Percentiles rank a stretch among this genome's conserved stretches.
These are phyloP conservation scores for Beris morrisii DNA, from an alignment of 2,888 invertebrate species.

Conservation along the genomic window DNA sequence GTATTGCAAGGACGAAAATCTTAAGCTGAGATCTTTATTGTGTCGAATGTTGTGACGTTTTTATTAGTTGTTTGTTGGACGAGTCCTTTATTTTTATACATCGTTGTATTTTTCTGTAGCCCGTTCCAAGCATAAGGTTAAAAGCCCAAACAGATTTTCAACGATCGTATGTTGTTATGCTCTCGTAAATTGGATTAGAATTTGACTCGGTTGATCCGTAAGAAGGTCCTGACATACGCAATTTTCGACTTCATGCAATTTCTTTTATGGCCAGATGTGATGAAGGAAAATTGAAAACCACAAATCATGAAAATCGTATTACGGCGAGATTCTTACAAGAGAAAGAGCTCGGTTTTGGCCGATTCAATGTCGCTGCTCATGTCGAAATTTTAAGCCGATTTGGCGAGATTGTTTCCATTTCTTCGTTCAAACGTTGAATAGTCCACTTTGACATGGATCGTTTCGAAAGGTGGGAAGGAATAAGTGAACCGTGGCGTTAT, in stretches of 20 bases:
- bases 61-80: slow-evolving; percentile 50
- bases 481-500: slow-evolving; percentile 8
- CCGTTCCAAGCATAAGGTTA: slow-evolving; percentile 11
- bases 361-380: slow-evolving; percentile 24
- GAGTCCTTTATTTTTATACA: slow-evolving; percentile 23
- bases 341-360: slow-evolving; percentile 1
- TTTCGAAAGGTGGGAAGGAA: slow-evolving; percentile 17
- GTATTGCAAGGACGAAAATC: slow-evolving; percentile 39
- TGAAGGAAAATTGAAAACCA: slow-evolving; percentile 41
- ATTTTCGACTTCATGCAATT: slow-evolving; percentile 35
- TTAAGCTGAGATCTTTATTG: slow-evolving; percentile 44
- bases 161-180: slow-evolving; percentile 41
- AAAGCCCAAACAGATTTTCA: slow-evolving; percentile 9
- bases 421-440: slow-evolving; percentile 1
- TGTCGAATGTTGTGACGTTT: slow-evolving; percentile 48
- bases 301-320: slow-evolving; percentile 42
- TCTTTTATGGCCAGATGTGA: slow-evolving; percentile 36
- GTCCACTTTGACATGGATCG: slow-evolving; percentile 9
- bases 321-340: slow-evolving; percentile 12
- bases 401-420: slow-evolving; percentile 15
- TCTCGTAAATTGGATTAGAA: slow-evolving; percentile 49
- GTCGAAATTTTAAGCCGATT: slow-evolving; percentile 31
- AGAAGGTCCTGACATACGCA: background rate
- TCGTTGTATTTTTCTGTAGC: background rate
- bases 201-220: slow-evolving; percentile 34